These are phyloP conservation scores for Lethenteron reissneri DNA, from an alignment of 2,113 vertebrate genomes.

Conservation along the genomic window DNA sequence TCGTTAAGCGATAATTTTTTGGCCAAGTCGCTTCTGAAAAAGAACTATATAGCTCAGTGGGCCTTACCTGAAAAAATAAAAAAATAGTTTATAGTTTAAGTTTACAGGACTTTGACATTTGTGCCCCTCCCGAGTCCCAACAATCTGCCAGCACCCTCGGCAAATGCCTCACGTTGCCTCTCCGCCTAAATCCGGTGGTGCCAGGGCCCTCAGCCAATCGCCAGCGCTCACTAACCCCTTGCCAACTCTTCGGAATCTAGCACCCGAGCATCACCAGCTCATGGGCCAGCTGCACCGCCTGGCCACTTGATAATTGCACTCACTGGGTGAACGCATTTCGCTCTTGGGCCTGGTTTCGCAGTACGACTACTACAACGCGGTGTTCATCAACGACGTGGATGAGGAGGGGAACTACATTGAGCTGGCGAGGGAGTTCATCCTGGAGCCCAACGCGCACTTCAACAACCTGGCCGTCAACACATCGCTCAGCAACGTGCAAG, in stretches of 20 bases:
- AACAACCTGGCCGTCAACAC: conserved; percentile 58
- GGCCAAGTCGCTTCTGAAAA: too few relatives aligned
- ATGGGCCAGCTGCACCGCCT: background rate
- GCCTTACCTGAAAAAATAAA: too few relatives aligned
- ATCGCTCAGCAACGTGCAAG: conserved; percentile 55
- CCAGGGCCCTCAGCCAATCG: background rate
- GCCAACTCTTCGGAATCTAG: background rate
- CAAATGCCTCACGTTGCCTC: background rate
- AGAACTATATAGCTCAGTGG: too few relatives aligned
- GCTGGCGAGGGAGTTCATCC: conserved; percentile 51
- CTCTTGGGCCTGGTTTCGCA: conserved; percentile 14
- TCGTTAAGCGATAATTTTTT: too few relatives aligned
- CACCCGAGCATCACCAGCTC: background rate
- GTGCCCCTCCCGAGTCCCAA: too few relatives aligned
- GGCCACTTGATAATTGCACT: background rate
- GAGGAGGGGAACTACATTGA: conserved; percentile 40
- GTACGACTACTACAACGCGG: conserved; percentile 78
- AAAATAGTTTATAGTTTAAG: too few relatives aligned
- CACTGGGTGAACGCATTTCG: background rate
- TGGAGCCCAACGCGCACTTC: conserved; percentile 68
- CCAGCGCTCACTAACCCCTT: background rate
- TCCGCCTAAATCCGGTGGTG: background rate
- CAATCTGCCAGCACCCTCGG: too few relatives aligned
- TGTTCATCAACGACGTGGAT: conserved; percentile 52
- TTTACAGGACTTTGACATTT: too few relatives aligned